Percentiles rank a stretch among this genome's conserved stretches.
These are phyloP conservation scores for Xiphophorus hellerii DNA, from an alignment of 2,113 vertebrate genomes.

Conservation along the genomic window DNA sequence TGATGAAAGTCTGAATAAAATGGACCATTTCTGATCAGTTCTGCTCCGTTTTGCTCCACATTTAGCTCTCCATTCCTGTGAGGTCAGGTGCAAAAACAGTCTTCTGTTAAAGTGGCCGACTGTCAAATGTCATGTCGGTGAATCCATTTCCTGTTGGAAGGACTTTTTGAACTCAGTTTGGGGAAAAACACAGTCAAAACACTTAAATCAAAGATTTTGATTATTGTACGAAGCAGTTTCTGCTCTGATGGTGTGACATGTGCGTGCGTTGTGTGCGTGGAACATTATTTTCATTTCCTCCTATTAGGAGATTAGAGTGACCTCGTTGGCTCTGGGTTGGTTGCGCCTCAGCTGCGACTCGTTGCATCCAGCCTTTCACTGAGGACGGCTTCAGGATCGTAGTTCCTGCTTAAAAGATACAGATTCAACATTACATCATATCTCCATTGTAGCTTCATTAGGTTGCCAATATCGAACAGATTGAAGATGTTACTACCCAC, in stretches of 20 bases:
- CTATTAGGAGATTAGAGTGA: not conserved
- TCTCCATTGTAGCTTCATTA: not conserved
- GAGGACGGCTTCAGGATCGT: too few species aligned
- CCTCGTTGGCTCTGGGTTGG: not conserved
- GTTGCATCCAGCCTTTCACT: not conserved
- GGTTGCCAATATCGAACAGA: not conserved
- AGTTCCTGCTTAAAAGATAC: not conserved
- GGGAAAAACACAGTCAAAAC: not conserved
- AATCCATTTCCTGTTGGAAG: slow-evolving; percentile 3
- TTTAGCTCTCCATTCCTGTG: slow-evolving; percentile 6
- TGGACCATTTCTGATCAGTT: not conserved
- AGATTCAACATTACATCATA: not conserved
- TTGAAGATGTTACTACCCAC: not conserved
- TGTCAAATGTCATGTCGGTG: not conserved
- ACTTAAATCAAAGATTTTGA: not conserved
- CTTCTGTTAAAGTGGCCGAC: slow-evolving; percentile 11
- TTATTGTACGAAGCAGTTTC: not conserved
- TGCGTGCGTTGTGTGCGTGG: not conserved
- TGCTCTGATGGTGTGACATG: not conserved
- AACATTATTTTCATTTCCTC: not conserved
- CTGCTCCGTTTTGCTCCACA: slow-evolving; percentile 1
- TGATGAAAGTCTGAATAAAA: not conserved
- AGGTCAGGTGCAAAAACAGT: not conserved
- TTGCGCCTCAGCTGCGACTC: not conserved
- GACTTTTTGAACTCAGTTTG: not conserved